These are phyloP conservation scores for Hypomecis punctinalis DNA, from an alignment of 2,888 invertebrate genomes.

Conservation along the genomic window DNA sequence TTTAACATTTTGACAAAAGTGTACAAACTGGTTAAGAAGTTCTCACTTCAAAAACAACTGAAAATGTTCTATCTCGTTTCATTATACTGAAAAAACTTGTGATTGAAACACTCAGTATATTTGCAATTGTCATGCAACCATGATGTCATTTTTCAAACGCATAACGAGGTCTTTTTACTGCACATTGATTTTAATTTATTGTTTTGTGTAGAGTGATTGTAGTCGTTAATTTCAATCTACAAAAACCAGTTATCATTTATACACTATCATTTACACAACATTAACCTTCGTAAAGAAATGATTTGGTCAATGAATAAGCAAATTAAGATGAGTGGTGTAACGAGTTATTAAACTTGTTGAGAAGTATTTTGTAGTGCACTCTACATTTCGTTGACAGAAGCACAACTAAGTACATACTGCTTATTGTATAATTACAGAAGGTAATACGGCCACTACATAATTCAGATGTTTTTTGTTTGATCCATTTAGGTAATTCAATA, in stretches of 20 bases:
- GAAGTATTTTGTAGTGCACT: not conserved
- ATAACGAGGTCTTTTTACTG: not conserved
- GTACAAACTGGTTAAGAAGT: too few relatives aligned
- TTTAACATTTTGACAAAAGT: too few relatives aligned
- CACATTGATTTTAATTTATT: slow-evolving; percentile 1
- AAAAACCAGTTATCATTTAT: not conserved
- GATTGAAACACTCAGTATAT: too few relatives aligned
- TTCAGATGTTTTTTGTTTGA: too few relatives aligned
- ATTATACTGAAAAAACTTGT: too few relatives aligned
- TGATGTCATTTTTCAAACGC: not conserved
- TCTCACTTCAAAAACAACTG: too few relatives aligned
- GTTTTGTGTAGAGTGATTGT: not conserved
- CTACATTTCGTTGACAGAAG: not conserved
- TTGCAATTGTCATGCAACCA: too few relatives aligned
- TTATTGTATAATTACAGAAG: too few relatives aligned
- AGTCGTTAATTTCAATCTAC: slow-evolving; percentile 12
- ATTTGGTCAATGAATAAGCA: slow-evolving; percentile 19
- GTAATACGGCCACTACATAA: too few relatives aligned
- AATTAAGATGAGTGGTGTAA: slow-evolving; percentile 14
- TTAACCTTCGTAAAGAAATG: slow-evolving; percentile 24
- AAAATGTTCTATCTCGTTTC: too few relatives aligned
- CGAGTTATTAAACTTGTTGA: slow-evolving; percentile 12
- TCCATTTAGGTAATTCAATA: too few relatives aligned
- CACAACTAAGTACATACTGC: not conserved
- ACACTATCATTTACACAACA: slow-evolving; percentile 10